These are phyloP conservation scores for Neodontobutis hainanensis DNA, from an alignment of 2,113 vertebrate species.

Conservation along the genomic window DNA sequence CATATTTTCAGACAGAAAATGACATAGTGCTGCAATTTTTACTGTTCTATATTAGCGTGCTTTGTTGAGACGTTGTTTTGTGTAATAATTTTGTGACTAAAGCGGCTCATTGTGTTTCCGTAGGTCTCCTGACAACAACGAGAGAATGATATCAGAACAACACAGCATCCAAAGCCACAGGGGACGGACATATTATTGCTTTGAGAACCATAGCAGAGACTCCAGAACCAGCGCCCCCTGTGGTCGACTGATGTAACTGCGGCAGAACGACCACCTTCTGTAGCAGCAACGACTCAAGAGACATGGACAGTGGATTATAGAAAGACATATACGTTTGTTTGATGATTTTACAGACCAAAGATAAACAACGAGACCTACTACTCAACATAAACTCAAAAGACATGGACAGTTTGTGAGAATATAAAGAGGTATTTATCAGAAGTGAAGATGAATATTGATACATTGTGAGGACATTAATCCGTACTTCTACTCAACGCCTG, in stretches of 20 bases:
- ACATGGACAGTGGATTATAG: not conserved
- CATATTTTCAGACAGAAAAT: too few relatives aligned
- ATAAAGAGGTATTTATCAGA: slow-evolving; percentile 26
- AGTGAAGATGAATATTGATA: slow-evolving; percentile 6
- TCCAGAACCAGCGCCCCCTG: not conserved
- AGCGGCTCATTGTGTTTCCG: slow-evolving; percentile 22
- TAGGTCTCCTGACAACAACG: slow-evolving; percentile 95
- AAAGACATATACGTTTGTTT: slow-evolving; percentile 74
- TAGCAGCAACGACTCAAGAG: not conserved
- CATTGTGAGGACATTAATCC: slow-evolving; percentile 25
- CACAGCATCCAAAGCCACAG: slow-evolving; percentile 53
- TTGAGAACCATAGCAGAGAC: not conserved
- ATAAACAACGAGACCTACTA: slow-evolving; percentile 73
- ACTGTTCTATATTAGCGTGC: too few relatives aligned
- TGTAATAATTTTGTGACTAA: not conserved
- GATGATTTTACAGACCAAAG: slow-evolving; percentile 93
- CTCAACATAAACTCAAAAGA: slow-evolving; percentile 36
- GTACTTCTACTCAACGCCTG: slow-evolving; percentile 12
- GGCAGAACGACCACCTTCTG: slow-evolving; percentile 1
- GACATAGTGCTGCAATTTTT: too few relatives aligned
- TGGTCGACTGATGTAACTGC: slow-evolving; percentile 14
- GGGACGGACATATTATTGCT: slow-evolving; percentile 7
- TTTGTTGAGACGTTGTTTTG: too few relatives aligned
- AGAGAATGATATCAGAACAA: slow-evolving; percentile 74
- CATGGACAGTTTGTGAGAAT: slow-evolving; percentile 43